These are phyloP conservation scores for Cygnus olor DNA, from an alignment of 2,797 vertebrate genomes.

Conservation along the genomic window DNA sequence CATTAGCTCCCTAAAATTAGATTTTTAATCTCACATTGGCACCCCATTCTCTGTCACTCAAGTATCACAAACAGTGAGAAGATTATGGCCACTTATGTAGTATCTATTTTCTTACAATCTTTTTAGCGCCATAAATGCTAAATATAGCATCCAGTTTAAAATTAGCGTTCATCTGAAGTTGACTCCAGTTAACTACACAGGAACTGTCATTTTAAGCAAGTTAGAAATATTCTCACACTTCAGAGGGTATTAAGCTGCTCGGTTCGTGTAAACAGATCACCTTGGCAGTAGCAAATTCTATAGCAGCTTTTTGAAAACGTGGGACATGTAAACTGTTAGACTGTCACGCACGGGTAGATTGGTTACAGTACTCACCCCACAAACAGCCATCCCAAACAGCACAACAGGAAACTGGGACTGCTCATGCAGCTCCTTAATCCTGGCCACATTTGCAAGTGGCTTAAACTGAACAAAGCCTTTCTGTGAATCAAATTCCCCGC, in stretches of 20 bases:
- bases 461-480: background rate
- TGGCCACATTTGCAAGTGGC: background rate
- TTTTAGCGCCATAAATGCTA: conserved; percentile 65
- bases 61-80: conserved; percentile 60
- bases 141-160: conserved; percentile 49
- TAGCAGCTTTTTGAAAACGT: background rate
- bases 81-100: conserved; percentile 64
- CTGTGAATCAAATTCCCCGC: background rate
- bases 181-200: background rate
- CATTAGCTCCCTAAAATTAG: conserved; percentile 69
- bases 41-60: conserved; percentile 49
- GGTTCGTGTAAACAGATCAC: background rate
- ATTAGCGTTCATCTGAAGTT: conserved; percentile 38
- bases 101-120: conserved; percentile 70
- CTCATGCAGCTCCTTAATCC: background rate
- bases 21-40: conserved; percentile 70
- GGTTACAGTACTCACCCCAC: background rate
- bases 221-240: background rate
- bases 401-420: background rate
- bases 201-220: background rate
- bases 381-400: background rate
- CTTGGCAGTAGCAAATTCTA: background rate
- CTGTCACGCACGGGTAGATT: background rate
- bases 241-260: background rate
- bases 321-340: background rate